Conservation (phyloP, 1,140 invertebrate genomes). For the Drosophila oshimai region DNA sequence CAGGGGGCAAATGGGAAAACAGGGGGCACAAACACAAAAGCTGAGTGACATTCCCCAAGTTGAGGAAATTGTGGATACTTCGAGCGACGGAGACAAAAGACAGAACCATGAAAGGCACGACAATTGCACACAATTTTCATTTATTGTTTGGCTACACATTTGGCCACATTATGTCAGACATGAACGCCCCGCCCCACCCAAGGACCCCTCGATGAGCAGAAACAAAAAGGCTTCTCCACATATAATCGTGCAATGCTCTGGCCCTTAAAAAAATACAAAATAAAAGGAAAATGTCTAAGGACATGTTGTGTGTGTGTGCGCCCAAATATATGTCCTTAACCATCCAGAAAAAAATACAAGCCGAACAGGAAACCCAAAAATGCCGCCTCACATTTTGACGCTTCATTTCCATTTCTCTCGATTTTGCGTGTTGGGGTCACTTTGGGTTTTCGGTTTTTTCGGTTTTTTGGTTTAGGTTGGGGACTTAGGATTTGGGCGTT, state of each 20-base stretch:
- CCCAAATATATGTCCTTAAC: conserved; percentile 4
- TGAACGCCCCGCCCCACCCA: neutral
- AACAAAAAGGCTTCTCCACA: conserved; percentile 44
- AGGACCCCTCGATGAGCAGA: conserved; percentile 6
- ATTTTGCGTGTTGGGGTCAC: conserved; percentile 41
- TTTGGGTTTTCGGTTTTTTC: conserved; percentile 26
- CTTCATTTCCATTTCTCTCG: conserved; percentile 38
- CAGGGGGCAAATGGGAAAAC: conserved; percentile 17
- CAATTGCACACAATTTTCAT: conserved; percentile 81
- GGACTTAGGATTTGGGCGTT: conserved; percentile 1
- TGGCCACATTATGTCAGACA: conserved; percentile 71
- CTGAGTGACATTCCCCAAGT: conserved; percentile 36
- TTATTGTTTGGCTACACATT: conserved; percentile 81
- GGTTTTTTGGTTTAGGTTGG: neutral
- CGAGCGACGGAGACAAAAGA: conserved; percentile 5
- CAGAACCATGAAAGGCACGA: conserved; percentile 56
- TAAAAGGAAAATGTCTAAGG: conserved; percentile 14
- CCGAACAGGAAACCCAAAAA: conserved; percentile 26
- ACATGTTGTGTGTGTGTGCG: neutral
- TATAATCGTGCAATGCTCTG: conserved; percentile 60
- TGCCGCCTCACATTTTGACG: conserved; percentile 41
- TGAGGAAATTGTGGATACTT: conserved; percentile 17
- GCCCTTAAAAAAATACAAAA: neutral
- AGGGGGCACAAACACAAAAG: neutral
- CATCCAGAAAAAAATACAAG: neutral